Conservation (phyloP, 2,113 vertebrate genomes). For the Pluvialis apricaria region DNA sequence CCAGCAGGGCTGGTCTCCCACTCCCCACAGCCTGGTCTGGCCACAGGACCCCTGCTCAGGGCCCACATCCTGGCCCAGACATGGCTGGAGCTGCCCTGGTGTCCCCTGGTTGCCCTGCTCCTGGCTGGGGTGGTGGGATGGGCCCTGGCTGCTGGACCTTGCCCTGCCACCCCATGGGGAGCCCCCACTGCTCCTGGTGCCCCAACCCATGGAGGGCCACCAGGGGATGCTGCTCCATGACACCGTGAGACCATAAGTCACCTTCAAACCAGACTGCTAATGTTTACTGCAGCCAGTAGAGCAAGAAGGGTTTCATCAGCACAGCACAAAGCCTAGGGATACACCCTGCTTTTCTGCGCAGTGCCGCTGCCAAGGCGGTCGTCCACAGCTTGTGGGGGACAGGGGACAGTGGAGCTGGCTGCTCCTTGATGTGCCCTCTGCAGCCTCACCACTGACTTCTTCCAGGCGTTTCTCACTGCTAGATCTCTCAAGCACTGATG, state of each 20-base stretch:
- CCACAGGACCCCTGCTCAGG: rapidly evolving
- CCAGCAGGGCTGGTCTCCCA: not conserved
- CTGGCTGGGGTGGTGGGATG: not conserved
- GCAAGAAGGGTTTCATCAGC: not conserved
- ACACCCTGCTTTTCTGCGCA: not conserved
- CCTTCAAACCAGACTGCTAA: not conserved
- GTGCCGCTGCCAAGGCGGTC: not conserved
- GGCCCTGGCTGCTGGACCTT: not conserved
- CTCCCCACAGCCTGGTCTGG: not conserved
- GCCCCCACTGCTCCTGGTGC: rapidly evolving
- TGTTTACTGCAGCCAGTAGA: not conserved
- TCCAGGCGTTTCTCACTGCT: not conserved
- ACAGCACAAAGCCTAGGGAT: not conserved
- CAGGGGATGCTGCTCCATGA: not conserved
- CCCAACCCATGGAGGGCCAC: rapidly evolving
- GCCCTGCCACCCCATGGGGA: not conserved
- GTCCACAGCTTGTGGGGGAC: not conserved
- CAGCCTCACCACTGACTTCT: not conserved
- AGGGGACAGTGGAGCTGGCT: not conserved
- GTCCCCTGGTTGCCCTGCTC: not conserved
- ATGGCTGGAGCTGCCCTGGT: not conserved
- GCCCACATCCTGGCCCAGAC: not conserved
- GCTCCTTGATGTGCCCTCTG: not conserved
- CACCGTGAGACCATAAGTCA: not conserved
- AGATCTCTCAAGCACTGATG: not conserved